Base-by-base conservation (phyloP, 2,113 vertebrate genomes). In the Callionymus lyra region DNA sequence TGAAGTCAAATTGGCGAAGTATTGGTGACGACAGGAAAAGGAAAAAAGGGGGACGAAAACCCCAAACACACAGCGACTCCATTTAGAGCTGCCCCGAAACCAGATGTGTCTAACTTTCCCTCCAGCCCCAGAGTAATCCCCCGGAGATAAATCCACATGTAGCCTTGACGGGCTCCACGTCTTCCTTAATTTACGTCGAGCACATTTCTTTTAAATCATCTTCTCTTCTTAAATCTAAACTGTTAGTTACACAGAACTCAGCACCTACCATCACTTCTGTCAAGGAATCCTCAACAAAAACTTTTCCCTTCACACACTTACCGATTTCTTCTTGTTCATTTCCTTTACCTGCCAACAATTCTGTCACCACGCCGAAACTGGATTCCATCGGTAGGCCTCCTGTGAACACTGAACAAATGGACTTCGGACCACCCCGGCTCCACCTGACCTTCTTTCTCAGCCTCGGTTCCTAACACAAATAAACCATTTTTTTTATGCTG, bases 401-500 rank as follows among this genome's bases (percentile, higher is more conserved):
- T 31, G 49, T 43, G 33, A 63, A 52, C 58, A 52, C 50, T 41
- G 65, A 76, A 62, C 70, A 67, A 72, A 77, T 70, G 58, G 50
- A 56, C 49, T 47, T 53, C 10, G 38, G 78, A 80, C 77, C 83
- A 79, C 76, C 80, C 73, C 50, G 35, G 41, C 34, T 51, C 47
- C 47, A 6, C 44, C 9, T 53, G 6, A 45, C 61, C 57, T 52
- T 63, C 60, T 40, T 57, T 49, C 51, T 41, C 61, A 74, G 59
- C 65, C 44, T 36, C 45, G 41, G 62, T 16, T 50, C 59, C 74
- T 77, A 79, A 72, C 38, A 75, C 62, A 84, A 84, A 86, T 76
- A 85, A 82, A 83, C 74, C 51, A 14, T 72, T 79, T 75, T 72
- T 79, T 75, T 74, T 72, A 79, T 76, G 77, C 79, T 51, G 64